Base-by-base conservation (phyloP, 2,888 invertebrate genomes). In the Agriopis aurantiaria region DNA sequence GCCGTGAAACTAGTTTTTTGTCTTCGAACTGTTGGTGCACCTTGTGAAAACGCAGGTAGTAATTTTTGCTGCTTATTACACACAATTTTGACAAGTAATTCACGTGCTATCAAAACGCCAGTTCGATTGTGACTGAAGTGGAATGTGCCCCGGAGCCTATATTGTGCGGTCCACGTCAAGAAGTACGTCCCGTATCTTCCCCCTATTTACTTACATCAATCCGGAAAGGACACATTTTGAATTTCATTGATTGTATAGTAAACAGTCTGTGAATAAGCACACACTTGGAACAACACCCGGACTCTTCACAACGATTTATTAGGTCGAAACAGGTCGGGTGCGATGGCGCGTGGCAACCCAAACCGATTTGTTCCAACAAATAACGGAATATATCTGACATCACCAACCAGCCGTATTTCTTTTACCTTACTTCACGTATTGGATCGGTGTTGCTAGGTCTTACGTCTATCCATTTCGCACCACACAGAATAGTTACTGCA, bases 321-420 rank as follows among this genome's bases (percentile, higher is more conserved):
- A 68, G 55, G 71, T 73, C 53, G 72, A 71, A 66, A 71, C 65
- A 67, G 68, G 73, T 69, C 65, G 73, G 73, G 69, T 57, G 51
- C 61, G 73, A 73, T 75, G 68, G 73, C 62, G 72, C 74, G 74
- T 68, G 68, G 69, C 68, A 68, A 66, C 75, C 73, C 71, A 65
- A 68, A 71, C 69, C 73, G 68, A 75, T 75, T 75, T 75, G 71
- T 69, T 69, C 71, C 45, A 71, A 68, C 70, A 71, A 75, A 72
- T 60, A 75, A 73, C 72, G 57, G 68, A 73, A 71, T 71, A 71
- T 71, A 71, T 75, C 68, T 69, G 65, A 65, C 65, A 69, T 64
- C 64, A 57, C 56, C 65, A 65, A 71, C 60, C 57, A 61, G 43
- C 53, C 63, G 65, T 65, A 57, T 65, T 68, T 65, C 63, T 71